A percentile compares a stretch with the other conserved stretches of the same genome.
Conservation (phyloP, 2,797 vertebrate species). For the Ceryle rudis region DNA sequence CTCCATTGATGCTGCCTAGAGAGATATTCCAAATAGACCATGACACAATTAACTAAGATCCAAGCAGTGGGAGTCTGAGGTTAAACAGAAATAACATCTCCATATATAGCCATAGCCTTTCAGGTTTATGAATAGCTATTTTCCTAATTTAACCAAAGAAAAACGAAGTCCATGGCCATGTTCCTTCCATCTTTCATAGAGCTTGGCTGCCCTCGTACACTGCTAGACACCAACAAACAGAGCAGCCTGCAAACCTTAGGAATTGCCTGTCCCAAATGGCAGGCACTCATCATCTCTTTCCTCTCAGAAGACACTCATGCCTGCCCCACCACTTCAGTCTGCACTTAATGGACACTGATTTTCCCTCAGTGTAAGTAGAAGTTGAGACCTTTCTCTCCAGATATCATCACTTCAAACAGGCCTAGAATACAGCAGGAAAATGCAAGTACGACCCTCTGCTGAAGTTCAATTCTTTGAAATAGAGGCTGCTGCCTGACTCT, state of each 20-base stretch:
- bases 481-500: background rate
- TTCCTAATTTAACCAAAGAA: background rate
- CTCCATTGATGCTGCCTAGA: background rate
- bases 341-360: background rate
- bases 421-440: background rate
- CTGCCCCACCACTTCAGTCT: background rate
- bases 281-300: background rate
- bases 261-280: background rate
- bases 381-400: background rate
- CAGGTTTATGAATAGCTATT: background rate
- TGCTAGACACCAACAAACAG: background rate
- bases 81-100: background rate
- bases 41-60: background rate
- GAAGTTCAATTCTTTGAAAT: background rate
- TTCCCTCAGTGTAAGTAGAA: background rate
- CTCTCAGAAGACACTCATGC: background rate
- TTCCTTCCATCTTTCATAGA: background rate
- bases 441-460: background rate
- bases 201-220: background rate
- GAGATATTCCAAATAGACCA: background rate
- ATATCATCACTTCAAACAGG: background rate
- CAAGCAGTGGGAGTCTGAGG: background rate
- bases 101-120: background rate
- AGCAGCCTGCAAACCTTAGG: background rate
- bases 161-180: background rate